These are phyloP conservation scores for Aradus depressus DNA, from an alignment of 2,888 invertebrate genomes.

Conservation along the genomic window DNA sequence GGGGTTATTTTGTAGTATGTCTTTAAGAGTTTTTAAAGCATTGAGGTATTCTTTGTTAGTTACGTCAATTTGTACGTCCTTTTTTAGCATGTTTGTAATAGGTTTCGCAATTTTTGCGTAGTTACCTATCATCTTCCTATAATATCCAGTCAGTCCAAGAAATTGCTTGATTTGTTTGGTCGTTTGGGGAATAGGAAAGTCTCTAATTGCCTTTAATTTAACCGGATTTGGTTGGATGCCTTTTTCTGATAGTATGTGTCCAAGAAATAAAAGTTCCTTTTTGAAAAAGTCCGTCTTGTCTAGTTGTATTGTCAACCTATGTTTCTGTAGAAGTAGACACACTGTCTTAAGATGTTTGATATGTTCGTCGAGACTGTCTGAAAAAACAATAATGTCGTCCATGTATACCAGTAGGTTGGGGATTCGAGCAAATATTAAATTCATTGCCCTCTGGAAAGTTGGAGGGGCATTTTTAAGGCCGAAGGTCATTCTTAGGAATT, in stretches of 20 bases:
- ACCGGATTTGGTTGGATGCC: slow-evolving; percentile 13
- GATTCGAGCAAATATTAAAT: slow-evolving; percentile 1
- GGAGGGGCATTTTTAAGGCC: slow-evolving; percentile 18
- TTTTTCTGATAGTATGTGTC: slow-evolving; percentile 13
- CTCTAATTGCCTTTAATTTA: slow-evolving; percentile 1
- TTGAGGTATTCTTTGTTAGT: slow-evolving; percentile 1
- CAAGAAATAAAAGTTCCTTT: slow-evolving; percentile 11
- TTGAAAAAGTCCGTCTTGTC: slow-evolving; percentile 21
- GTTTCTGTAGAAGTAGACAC: slow-evolving; percentile 7
- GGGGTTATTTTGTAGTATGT: not conserved
- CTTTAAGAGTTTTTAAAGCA: slow-evolving; percentile 1
- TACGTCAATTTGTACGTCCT: slow-evolving; percentile 20
- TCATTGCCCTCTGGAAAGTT: slow-evolving; percentile 17
- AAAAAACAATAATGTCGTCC: slow-evolving; percentile 19
- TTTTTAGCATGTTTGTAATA: slow-evolving; percentile 29
- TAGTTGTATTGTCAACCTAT: slow-evolving; percentile 16
- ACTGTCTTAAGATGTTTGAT: not conserved
- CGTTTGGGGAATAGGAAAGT: slow-evolving; percentile 12
- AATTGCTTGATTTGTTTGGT: slow-evolving; percentile 25
- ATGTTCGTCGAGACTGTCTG: slow-evolving; percentile 9
- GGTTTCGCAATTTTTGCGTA: slow-evolving; percentile 31
- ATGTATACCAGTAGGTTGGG: slow-evolving; percentile 20
- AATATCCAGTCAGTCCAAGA: slow-evolving; percentile 32
- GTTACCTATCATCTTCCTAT: slow-evolving; percentile 31
- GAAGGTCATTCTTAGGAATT: slow-evolving; percentile 17